Evolutionary conservation across 2,797 vertebrate species (phyloP), one percentile per base, ranked within the genome.

Genomic region (Lutjanus campechanus): DNA sequence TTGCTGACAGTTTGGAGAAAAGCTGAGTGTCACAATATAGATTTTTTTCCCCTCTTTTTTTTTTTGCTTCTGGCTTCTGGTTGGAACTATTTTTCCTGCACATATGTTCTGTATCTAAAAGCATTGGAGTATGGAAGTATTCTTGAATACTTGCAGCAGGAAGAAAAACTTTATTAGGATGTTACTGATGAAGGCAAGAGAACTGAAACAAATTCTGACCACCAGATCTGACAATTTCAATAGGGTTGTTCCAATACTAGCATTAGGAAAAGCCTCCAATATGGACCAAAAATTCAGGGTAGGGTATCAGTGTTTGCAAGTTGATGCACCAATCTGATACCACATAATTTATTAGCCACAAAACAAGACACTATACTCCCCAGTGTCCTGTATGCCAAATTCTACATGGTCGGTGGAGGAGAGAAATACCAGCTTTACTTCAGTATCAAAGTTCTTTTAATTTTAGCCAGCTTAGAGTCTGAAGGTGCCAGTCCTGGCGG

Each of bases 1-100:
- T 88, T 91, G 90, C 92, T 94, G 94, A 93, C 91, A 90, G 86
- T 87, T 90, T 87, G 85, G 76, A 89, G 88, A 91, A 92, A 93
- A 92, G 92, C 91, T 88, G 88, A 94, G 87, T 82, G 85, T 93
- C 90, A 89, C 88, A 87, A 69, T 92, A 93, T 93, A 84, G 89
- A 93, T 94, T 92, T 89, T 61, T 22, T 82, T 89, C 3, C 29
- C 29, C 29, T 5, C 0, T 36, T 90, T 46, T 36, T 90, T 46
- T 85, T 47, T 16, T 55, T 62, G 62, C 90, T 91, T 67, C 64
- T 77, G 63, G 89, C 73, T 62, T 68, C 29, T 60, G 8, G 72
- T 88, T 76, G 81, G 56, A 90, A 85, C 89, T 62, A 68, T 84
- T 76, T 81, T 40, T 68, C 61, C n/a, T 71, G 62, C 61, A 74